Percentiles rank a stretch among this genome's conserved stretches.
Evolutionary conservation across 1,140 invertebrate species (phyloP).

Genomic region (Drosophila nebulosa): DNA sequence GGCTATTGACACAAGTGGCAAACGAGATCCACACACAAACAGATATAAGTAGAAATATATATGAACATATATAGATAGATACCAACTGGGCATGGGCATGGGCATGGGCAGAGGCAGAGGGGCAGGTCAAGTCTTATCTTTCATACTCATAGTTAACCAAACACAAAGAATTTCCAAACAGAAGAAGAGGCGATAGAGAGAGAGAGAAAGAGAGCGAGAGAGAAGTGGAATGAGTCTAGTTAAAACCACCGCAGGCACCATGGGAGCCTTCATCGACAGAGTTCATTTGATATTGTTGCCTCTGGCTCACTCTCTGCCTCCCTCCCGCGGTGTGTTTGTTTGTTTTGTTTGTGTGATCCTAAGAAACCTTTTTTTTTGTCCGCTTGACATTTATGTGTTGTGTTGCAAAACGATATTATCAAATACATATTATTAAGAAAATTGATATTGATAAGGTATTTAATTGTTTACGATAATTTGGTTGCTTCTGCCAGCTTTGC

Average conservation of each 20-base stretch:
- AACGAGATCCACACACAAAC: conserved; percentile 1
- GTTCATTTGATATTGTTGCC: conserved; percentile 70
- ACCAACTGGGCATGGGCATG: neutral
- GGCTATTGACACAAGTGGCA: conserved; percentile 62
- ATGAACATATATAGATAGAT: neutral
- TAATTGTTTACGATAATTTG: conserved; percentile 42
- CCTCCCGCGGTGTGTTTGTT: neutral
- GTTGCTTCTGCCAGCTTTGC: conserved; percentile 46
- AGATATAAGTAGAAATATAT: neutral
- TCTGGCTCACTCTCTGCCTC: neutral
- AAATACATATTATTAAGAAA: conserved; percentile 52
- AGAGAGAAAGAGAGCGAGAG: neutral
- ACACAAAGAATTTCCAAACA: conserved; percentile 13
- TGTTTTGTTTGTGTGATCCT: conserved; percentile 51
- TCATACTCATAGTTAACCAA: conserved; percentile 45
- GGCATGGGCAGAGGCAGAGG: conserved; percentile 10
- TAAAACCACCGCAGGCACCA: conserved; percentile 56
- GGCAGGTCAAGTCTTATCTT: conserved; percentile 63
- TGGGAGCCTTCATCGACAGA: conserved; percentile 48
- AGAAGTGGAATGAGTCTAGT: conserved; percentile 1
- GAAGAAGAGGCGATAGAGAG: conserved; percentile 4
- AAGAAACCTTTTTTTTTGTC: conserved; percentile 56
- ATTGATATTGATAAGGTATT: conserved; percentile 44
- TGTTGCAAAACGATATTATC: conserved; percentile 3
- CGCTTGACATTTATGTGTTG: conserved; percentile 55